A percentile compares a stretch with the other conserved stretches of the same genome.
Evolutionary conservation across 2,113 vertebrate species (phyloP).

Genomic region (Engystomops pustulosus): DNA sequence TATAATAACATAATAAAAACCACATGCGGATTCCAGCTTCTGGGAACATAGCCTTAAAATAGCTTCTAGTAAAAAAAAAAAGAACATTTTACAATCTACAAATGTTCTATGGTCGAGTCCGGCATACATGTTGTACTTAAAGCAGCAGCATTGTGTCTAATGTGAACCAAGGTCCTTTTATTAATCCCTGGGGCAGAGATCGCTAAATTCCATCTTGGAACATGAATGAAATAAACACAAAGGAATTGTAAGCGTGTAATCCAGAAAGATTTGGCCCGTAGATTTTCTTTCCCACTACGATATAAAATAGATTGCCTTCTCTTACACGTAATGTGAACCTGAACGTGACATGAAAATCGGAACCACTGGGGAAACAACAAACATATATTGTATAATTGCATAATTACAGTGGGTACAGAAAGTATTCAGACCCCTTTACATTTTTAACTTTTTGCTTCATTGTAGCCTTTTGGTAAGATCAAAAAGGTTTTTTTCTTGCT

Average conservation of each 20-base stretch:
- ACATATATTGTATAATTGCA: background rate
- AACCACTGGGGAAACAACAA: no score
- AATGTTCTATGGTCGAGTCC: background rate
- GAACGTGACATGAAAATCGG: background rate
- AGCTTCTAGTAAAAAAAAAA: background rate
- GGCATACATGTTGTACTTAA: background rate
- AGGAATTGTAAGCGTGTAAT: background rate
- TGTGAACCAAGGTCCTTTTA: background rate
- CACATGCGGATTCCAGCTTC: background rate
- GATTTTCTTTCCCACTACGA: background rate
- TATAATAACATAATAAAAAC: background rate
- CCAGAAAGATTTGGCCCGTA: background rate
- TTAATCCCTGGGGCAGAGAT: constrained; percentile 14
- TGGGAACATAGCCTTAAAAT: background rate
- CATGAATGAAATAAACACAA: constrained; percentile 7
- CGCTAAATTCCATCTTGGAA: background rate
- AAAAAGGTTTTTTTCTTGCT: no score
- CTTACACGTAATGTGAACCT: background rate
- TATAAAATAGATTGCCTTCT: background rate
- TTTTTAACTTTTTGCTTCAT: no score
- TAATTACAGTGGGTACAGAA: no score
- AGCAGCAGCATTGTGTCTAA: background rate
- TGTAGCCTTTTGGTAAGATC: no score
- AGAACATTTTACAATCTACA: background rate
- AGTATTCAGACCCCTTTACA: no score